These are phyloP conservation scores for Tetanocera ferruginea DNA, from an alignment of 2,888 invertebrate genomes.

Conservation along the genomic window DNA sequence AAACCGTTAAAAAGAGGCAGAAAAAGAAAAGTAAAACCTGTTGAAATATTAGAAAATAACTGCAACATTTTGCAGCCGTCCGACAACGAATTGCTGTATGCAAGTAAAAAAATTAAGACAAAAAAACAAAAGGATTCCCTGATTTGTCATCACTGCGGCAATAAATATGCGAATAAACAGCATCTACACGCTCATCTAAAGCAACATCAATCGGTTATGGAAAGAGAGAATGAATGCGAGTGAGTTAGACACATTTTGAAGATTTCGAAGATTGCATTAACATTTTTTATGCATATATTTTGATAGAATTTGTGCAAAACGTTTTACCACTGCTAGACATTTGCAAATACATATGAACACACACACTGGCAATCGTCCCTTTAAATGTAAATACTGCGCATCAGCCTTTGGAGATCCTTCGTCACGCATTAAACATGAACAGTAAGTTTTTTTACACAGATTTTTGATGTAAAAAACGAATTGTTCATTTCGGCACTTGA, in stretches of 20 bases:
- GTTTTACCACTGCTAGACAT: conserved; percentile 17
- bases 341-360: conserved; percentile 33
- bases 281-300: background rate
- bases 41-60: background rate
- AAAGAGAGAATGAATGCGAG: conserved; percentile 31
- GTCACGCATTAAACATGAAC: conserved; percentile 25
- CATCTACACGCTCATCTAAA: conserved; percentile 20
- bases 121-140: background rate
- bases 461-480: too few relatives aligned
- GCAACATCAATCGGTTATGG: conserved; percentile 16
- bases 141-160: conserved; percentile 27
- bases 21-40: background rate
- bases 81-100: background rate
- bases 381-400: conserved; percentile 31
- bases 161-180: conserved; percentile 21
- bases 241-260: background rate
- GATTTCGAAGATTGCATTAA: background rate
- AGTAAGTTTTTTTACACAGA: background rate
- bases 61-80: background rate
- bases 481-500: too few relatives aligned
- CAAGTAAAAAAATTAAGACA: background rate
- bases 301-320: conserved; percentile 21
- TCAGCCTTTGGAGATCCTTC: conserved; percentile 29
- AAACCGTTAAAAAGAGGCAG: conserved; percentile 2
- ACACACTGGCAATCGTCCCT: conserved; percentile 27